Base-by-base conservation (phyloP, 2,888 invertebrate species). In the Galerucella nymphaeae region DNA sequence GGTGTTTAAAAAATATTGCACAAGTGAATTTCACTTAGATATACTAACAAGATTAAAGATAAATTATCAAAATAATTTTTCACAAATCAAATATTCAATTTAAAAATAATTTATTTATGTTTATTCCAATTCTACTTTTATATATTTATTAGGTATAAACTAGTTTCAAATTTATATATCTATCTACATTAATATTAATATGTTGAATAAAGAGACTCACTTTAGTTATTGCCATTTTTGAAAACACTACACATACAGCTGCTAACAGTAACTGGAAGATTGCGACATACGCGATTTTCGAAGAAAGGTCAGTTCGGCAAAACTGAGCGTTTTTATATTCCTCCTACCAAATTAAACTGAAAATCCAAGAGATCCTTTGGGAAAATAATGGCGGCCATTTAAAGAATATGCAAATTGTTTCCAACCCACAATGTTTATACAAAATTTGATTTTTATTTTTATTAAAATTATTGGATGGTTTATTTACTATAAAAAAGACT, bases 341-440 rank as follows among this genome's bases (percentile, higher is more conserved):
- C 77, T 76, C 77, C 78, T 77, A 77, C 78, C 77, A 72, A 72
- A 50, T 59, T 18, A 71, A 77, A 77, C 74, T 71, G 72, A 68
- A 69, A 68, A 66, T 71, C 65, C 55, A 64, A 45, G 45, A 64
- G 14, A 59, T 59, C 23, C 59, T 53, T 16, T 53, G 53, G 53
- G 53, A 53, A 18, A 53, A 6, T 9, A 53, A 53, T 18, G 9
- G 2, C 10, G 9, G n/a, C 18, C n/a, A 2, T 16, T 10, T 1
- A n/a, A 50, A 50, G 1, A 50, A n/a, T n/a, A 50, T n/a, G 50
- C n/a, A 50, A 50, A 50, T n/a, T 6, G 14, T 45, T 45, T 4
- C 13, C 4, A 45, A 8, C 30, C 30, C 18, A 45, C 14, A 48
- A 13, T 13, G 8, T 48, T n/a, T 48, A n/a, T 14, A 14, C 2